Conservation (phyloP, 2,888 invertebrate species). For the Bellardia bayeri region DNA sequence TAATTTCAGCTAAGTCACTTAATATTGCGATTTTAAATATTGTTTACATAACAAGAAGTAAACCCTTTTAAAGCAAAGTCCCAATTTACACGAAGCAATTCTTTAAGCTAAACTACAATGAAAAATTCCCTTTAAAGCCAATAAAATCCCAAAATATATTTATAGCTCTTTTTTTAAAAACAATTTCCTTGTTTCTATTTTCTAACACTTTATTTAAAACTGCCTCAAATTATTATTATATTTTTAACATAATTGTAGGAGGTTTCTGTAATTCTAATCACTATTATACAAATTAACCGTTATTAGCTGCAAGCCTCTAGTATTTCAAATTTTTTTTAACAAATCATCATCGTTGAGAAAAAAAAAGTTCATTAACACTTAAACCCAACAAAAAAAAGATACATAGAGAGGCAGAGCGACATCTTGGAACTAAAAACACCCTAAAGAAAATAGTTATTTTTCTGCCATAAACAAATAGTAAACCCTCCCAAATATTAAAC, state of each 20-base stretch:
- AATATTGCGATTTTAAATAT: too few species aligned
- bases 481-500: conserved; percentile 16
- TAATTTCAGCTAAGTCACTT: too few species aligned
- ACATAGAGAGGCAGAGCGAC: not conserved
- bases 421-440: not conserved
- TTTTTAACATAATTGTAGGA: not conserved
- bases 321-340: conserved; percentile 3
- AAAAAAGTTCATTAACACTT: conserved; percentile 60
- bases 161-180: not conserved
- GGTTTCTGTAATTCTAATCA: conserved; percentile 3
- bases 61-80: too few species aligned
- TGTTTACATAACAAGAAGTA: too few species aligned
- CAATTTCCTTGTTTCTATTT: not conserved
- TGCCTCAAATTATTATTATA: not conserved
- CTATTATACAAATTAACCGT: conserved; percentile 13
- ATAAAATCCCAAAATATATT: not conserved
- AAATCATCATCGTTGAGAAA: conserved; percentile 4
- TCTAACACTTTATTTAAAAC: not conserved
- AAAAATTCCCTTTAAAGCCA: not conserved
- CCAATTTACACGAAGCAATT: too few species aligned
- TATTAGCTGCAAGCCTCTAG: conserved; percentile 28
- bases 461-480: not conserved
- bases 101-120: too few species aligned
- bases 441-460: conserved; percentile 19
- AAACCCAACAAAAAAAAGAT: conserved; percentile 9